Percentiles rank a stretch among this genome's conserved stretches.
Evolutionary conservation across 2,113 vertebrate species (phyloP).

Genomic region (Oncorhynchus keta): DNA sequence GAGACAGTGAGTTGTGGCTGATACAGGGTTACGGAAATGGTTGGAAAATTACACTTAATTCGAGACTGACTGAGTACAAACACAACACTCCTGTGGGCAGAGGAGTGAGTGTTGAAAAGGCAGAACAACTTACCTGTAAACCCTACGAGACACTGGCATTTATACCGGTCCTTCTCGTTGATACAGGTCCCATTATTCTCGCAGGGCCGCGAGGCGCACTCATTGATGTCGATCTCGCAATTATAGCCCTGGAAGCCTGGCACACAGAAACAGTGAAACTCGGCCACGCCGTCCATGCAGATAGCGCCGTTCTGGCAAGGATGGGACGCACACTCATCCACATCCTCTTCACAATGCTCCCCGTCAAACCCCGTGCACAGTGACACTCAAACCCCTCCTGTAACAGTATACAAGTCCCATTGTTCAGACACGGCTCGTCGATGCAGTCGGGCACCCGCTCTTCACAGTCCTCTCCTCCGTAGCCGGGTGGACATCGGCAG

Average conservation of each 20-base stretch:
- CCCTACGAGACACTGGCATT: constrained; percentile 80
- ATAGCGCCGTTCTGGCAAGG: constrained; percentile 91
- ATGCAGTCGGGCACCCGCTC: constrained; percentile 67
- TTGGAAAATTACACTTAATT: too few species aligned
- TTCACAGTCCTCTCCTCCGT: constrained; percentile 65
- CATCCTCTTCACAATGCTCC: constrained; percentile 71
- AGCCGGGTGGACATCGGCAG: constrained; percentile 76
- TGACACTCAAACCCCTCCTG: constrained; percentile 58
- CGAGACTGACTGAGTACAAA: too few species aligned
- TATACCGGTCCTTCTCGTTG: constrained; percentile 86
- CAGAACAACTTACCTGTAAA: constrained; percentile 79
- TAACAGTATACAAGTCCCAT: constrained; percentile 69
- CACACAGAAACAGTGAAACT: constrained; percentile 91
- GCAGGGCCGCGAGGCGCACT: constrained; percentile 91
- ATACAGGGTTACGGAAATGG: neutral
- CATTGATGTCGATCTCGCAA: constrained; percentile 95
- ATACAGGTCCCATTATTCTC: constrained; percentile 85
- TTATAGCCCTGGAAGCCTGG: constrained; percentile 89
- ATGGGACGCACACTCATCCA: constrained; percentile 78
- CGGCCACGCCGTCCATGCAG: constrained; percentile 74
- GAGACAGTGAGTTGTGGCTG: too few species aligned
- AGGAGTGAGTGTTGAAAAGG: neutral
- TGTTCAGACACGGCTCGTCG: constrained; percentile 78
- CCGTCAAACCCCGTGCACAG: constrained; percentile 75
- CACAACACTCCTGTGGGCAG: too few species aligned